phyloP scores from a whole-genome alignment of 2,113 vertebrate species.

The Hymenochirus boettgeri region DNA sequence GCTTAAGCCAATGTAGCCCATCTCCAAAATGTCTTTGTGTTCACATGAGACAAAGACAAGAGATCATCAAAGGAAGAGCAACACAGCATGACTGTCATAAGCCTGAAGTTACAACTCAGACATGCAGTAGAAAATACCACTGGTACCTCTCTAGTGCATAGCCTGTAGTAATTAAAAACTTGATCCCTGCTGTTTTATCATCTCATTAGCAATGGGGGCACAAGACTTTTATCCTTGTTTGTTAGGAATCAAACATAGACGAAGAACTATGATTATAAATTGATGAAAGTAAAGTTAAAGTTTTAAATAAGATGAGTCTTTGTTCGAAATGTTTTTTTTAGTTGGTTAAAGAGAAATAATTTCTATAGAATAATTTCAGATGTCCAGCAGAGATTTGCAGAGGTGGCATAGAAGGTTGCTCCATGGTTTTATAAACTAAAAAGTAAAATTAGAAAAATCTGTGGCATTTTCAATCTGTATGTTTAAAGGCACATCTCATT shows the following conservation, averaged over 20 bases:
- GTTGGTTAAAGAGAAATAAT: conserved; percentile 61
- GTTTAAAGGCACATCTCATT: conserved; percentile 27
- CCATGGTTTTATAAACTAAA: neutral
- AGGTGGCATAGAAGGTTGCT: conserved; percentile 43
- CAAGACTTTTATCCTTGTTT: conserved; percentile 85
- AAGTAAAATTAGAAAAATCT: conserved; percentile 36
- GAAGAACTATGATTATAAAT: conserved; percentile 76
- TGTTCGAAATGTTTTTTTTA: conserved; percentile 66
- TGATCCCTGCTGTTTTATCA: conserved; percentile 85
- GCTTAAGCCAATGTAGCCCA: conserved; percentile 59
- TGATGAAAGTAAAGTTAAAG: conserved; percentile 78
- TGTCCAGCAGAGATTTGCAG: conserved; percentile 46
- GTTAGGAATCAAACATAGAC: conserved; percentile 81
- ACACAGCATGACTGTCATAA: conserved; percentile 92
- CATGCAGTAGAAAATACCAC: conserved; percentile 79
- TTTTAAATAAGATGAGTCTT: conserved; percentile 70
- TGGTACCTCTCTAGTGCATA: conserved; percentile 76
- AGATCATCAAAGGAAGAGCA: conserved; percentile 90
- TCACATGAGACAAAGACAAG: conserved; percentile 76
- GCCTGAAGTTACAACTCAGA: conserved; percentile 93
- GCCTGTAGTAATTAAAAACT: conserved; percentile 97
- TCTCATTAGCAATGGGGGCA: conserved; percentile 93
- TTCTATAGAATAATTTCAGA: conserved; percentile 47
- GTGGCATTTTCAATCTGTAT: conserved; percentile 22
- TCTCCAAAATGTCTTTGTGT: conserved; percentile 75